A percentile compares a stretch with the other conserved stretches of the same genome.
These are phyloP conservation scores for Acromyrmex heyeri DNA, from an alignment of 1,140 invertebrate genomes.

Conservation along the genomic window DNA sequence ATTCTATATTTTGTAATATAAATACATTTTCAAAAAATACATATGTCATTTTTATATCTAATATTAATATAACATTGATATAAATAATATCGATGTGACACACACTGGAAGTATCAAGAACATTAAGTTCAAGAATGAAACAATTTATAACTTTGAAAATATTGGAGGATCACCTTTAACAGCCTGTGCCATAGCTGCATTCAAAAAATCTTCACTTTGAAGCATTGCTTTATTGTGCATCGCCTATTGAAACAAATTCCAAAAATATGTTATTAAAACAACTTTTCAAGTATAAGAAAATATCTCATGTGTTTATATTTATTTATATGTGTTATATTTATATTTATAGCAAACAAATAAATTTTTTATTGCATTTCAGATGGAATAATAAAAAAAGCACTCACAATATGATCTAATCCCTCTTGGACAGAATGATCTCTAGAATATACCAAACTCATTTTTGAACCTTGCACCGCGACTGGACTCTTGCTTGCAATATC, in stretches of 20 bases:
- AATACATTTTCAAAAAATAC: conserved; percentile 10
- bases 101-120: not conserved
- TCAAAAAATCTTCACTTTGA: conserved; percentile 96
- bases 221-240: conserved; percentile 94
- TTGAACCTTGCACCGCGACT: conserved; percentile 96
- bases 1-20: conserved; percentile 17
- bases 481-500: conserved; percentile 96
- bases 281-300: conserved; percentile 18
- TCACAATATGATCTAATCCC: conserved; percentile 95
- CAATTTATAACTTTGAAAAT: conserved; percentile 91
- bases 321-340: not conserved
- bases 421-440: conserved; percentile 95
- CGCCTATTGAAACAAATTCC: conserved; percentile 86
- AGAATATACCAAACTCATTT: conserved; percentile 94
- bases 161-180: conserved; percentile 90
- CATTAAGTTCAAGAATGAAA: not conserved
- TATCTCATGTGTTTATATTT: conserved; percentile 50
- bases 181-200: conserved; percentile 91
- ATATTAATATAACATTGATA: conserved; percentile 38
- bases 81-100: conserved; percentile 2
- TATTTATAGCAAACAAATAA: conserved; percentile 38
- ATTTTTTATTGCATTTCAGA: conserved; percentile 69
- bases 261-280: conserved; percentile 31
- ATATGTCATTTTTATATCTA: conserved; percentile 32
- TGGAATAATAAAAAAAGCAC: conserved; percentile 80